Evolutionary conservation across 2,113 vertebrate species (phyloP), one percentile per base, ranked within the genome.

Genomic region (Petromus typicus): DNA sequence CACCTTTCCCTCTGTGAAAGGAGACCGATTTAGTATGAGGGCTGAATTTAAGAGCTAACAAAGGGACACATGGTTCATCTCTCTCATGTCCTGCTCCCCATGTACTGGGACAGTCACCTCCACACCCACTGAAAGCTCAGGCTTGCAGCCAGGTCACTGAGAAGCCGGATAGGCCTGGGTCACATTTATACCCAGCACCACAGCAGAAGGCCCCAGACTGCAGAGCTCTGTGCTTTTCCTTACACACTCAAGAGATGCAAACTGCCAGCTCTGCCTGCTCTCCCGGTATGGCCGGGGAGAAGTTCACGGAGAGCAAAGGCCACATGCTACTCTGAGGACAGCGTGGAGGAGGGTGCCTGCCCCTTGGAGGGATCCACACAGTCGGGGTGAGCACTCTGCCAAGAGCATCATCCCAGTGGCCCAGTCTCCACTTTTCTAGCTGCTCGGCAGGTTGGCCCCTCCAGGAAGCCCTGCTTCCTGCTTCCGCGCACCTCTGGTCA

Each of bases 281-380:
- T 7, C 4, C 37, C 51, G 22, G 1, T 2, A 32, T 8, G 40
- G 69, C 63, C 63, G 11, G 48, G 9, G 34, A 67, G 56, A 83
- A 25, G 56, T 7, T 4, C 4, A 0, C 66, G n/a, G 48, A 67
- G 48, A 57, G 63, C 45, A 45, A 25, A 16, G 17, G 34, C 54
- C 18, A 4, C 78, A 51, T 0, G 0, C 25, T 17, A 34, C 37
- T 18, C 16, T 7, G 3, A 1, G 16, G 66, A 40, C 48, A 25
- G 8, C 0, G 3, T 61, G 23, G 57, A 88, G 78, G 86, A n/a
- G 45, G 59, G 23, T 0, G 14, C 43, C 3, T 0, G 16, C 0
- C 0, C 14, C 22, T 34, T 17, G 20, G 25, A 48, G 11, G 25
- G 27, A 0, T 10, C 71, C 51, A 5, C 0, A 0, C 0, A 8